These are phyloP conservation scores for Oscheius sp. DNA, from an alignment of 2,888 invertebrate genomes.

Conservation along the genomic window DNA sequence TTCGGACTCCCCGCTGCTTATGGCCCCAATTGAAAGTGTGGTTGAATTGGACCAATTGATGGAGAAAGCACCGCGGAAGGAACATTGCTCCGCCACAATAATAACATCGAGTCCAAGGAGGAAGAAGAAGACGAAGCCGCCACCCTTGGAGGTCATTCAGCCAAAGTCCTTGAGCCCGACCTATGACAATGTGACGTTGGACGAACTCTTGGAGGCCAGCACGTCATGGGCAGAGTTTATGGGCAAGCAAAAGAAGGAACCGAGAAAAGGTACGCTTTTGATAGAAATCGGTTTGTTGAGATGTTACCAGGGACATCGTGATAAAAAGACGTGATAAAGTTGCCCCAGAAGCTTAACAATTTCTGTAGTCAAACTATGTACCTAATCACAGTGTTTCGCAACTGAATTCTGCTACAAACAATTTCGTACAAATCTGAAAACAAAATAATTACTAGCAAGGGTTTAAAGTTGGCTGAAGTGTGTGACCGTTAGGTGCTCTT, in stretches of 20 bases:
- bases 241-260: slow-evolving; percentile 13
- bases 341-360: too few species aligned
- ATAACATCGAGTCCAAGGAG: slow-evolving; percentile 17
- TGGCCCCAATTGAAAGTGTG: slow-evolving; percentile 19
- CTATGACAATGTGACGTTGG: slow-evolving; percentile 38
- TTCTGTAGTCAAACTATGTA: too few species aligned
- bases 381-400: too few species aligned
- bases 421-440: too few species aligned
- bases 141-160: slow-evolving; percentile 6
- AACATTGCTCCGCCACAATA: slow-evolving; percentile 8
- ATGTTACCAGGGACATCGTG: too few species aligned
- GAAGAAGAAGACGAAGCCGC: slow-evolving; percentile 20
- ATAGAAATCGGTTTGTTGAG: background rate
- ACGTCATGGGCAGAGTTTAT: slow-evolving; percentile 42
- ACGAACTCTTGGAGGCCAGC: slow-evolving; percentile 36
- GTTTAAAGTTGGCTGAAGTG: background rate
- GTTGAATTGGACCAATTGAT: slow-evolving; percentile 22
- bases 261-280: background rate
- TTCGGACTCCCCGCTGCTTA: slow-evolving; percentile 18
- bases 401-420: too few species aligned
- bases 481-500: too few species aligned
- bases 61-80: slow-evolving; percentile 6
- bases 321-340: too few species aligned
- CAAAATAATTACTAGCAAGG: too few species aligned
- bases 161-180: slow-evolving; percentile 23